phyloP scores from a whole-genome alignment of 92 coral and sea anemone species.

The Virgularia gustaviana region DNA sequence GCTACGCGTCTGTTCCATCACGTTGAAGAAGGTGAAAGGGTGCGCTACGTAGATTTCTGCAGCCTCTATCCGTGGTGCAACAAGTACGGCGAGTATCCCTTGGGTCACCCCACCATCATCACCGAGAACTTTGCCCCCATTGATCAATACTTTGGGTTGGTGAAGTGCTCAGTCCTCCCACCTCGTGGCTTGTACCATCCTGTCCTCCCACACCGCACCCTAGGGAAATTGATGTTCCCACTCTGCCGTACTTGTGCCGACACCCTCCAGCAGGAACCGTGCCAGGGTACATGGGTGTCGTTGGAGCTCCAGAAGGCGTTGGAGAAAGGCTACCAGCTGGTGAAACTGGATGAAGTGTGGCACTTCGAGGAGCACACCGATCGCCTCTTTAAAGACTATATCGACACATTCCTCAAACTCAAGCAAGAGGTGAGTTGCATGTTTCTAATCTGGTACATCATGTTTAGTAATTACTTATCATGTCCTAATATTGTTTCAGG shows the following conservation, averaged over 20 bases:
- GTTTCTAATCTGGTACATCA: neutral
- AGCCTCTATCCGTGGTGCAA: neutral
- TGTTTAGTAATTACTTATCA: neutral
- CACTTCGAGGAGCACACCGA: neutral
- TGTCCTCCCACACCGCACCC: slow-evolving; percentile 37
- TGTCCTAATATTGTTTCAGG: no score
- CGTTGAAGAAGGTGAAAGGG: slow-evolving; percentile 25
- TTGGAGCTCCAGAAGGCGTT: slow-evolving; percentile 23
- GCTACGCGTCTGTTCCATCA: slow-evolving; percentile 33
- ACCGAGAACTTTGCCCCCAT: slow-evolving; percentile 6
- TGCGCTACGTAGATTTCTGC: slow-evolving; percentile 46
- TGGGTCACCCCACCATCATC: neutral
- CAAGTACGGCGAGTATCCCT: neutral
- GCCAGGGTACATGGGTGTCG: slow-evolving; percentile 54
- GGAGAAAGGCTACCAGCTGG: slow-evolving; percentile 35
- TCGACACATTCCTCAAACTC: slow-evolving; percentile 28
- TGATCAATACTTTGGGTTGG: slow-evolving; percentile 36
- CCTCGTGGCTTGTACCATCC: slow-evolving; percentile 47
- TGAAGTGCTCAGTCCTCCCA: slow-evolving; percentile 32
- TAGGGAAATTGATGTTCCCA: no score
- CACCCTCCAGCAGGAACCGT: slow-evolving; percentile 33
- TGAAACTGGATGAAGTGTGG: slow-evolving; percentile 32
- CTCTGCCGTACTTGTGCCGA: slow-evolving; percentile 60
- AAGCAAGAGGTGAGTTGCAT: slow-evolving; percentile 40
- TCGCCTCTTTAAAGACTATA: slow-evolving; percentile 20